Conservation (phyloP, 2,113 vertebrate genomes). For the Crotalus horridus region DNA sequence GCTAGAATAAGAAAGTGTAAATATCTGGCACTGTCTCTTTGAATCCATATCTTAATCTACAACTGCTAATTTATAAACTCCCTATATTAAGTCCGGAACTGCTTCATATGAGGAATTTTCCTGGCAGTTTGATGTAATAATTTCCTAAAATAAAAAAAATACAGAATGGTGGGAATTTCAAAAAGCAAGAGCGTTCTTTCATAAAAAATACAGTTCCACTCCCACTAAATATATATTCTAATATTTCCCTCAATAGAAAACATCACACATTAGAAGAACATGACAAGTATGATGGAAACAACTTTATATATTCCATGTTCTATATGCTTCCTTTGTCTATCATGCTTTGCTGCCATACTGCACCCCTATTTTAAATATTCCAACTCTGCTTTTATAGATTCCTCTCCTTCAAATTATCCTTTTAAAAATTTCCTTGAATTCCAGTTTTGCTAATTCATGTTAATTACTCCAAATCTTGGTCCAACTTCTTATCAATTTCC, state of each 20-base stretch:
- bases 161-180: neutral
- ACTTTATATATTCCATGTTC: neutral
- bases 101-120: constrained; percentile 5
- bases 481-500: neutral
- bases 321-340: neutral
- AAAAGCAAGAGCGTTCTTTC: neutral
- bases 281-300: neutral
- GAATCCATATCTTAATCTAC: neutral
- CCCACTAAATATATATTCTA: neutral
- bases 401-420: neutral
- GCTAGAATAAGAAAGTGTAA: constrained; percentile 3
- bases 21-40: neutral
- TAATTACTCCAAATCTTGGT: neutral
- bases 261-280: neutral
- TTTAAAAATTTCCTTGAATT: neutral
- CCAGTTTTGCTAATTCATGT: neutral
- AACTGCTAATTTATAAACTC: neutral
- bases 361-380: neutral
- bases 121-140: neutral
- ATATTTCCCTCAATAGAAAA: neutral
- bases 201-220: constrained; percentile 2
- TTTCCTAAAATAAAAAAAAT: neutral
- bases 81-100: neutral
- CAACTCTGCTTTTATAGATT: neutral
- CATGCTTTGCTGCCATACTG: neutral